Evolutionary conservation across 2,888 invertebrate genomes (phyloP).

Genomic region (Drosophila mulleri): DNA sequence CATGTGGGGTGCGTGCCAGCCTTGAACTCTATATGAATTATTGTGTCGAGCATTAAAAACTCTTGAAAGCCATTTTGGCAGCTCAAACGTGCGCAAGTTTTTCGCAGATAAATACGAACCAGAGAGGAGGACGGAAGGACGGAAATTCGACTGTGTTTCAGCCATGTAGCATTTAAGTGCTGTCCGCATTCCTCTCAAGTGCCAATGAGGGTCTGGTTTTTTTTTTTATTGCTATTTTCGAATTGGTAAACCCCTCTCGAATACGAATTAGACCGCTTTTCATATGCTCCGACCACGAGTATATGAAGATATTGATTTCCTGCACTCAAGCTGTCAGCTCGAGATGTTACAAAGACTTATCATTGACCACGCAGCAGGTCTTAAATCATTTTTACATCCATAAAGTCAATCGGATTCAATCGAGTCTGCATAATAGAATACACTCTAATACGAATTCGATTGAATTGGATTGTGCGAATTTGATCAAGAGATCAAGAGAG

Average conservation of each 20-base stretch:
- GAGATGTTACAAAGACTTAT: background rate
- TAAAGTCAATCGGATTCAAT: background rate
- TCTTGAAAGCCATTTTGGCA: conserved; percentile 76
- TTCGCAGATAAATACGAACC: conserved; percentile 37
- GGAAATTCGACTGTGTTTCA: conserved; percentile 9
- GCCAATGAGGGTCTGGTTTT: background rate
- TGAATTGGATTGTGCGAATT: background rate
- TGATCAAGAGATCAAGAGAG: background rate
- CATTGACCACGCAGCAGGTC: background rate
- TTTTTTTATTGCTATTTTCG: background rate
- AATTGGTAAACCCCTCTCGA: conserved; percentile 2
- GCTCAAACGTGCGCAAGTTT: conserved; percentile 53
- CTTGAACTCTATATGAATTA: conserved; percentile 70
- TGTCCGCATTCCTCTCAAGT: background rate
- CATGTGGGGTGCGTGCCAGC: conserved; percentile 42
- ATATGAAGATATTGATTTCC: background rate
- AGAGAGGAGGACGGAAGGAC: too few species aligned
- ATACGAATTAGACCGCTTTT: background rate
- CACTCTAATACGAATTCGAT: background rate
- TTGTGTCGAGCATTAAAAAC: conserved; percentile 52
- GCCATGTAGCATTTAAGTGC: conserved; percentile 32
- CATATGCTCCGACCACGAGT: background rate
- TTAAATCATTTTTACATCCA: background rate
- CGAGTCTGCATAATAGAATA: background rate
- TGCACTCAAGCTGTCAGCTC: background rate